Base-by-base conservation (phyloP, 1,140 invertebrate species). In the Colletes latitarsis region DNA sequence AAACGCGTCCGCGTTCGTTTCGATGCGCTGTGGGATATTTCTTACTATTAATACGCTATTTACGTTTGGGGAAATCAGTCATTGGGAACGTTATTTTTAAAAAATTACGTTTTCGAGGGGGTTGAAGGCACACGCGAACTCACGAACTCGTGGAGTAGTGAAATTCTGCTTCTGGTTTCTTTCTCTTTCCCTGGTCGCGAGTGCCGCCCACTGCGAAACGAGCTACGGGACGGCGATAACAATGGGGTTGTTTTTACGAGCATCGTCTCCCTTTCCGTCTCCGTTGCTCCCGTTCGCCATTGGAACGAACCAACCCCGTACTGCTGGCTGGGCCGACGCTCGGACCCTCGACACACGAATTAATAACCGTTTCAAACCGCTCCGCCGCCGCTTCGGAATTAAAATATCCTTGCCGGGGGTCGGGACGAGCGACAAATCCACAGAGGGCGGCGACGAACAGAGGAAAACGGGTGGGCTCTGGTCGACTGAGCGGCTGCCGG, bases 241-340 rank as follows among this genome's bases (percentile, higher is more conserved):
- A 92, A 90, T 90, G 86, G 88, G 88, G 85, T 89, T 92, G 89
- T 90, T 92, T 92, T 92, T 93, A 91, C 89, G 91, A 92, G 67
- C 86, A 74, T 77, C 85, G 82, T 85, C 64, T 73, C 63, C 55
- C 49, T 30, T 63, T 68, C 57, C 53, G 58, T 67, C 58, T 62
- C 58, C 43, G 52, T 73, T 55, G 21, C 68, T 49, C 67, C 10
- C 83, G 30, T 19, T 68, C 6, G 30, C 71, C 62, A 55, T 67
- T 52, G 63, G 30, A 52, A 49, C 3, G 19, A 19, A 57, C 55
- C 0, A 43, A 43, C 55, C 55, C 55, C 6, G n/a, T 5, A 3
- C n/a, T n/a, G 53, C 55, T 14, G 12, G 53, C n/a, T 74, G 8
- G 30, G 1, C 17, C 66, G 21, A 39, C 60, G 46, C 60, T 66